These are phyloP conservation scores for Drosophila setosimentum DNA, from an alignment of 2,888 invertebrate species.

Conservation along the genomic window DNA sequence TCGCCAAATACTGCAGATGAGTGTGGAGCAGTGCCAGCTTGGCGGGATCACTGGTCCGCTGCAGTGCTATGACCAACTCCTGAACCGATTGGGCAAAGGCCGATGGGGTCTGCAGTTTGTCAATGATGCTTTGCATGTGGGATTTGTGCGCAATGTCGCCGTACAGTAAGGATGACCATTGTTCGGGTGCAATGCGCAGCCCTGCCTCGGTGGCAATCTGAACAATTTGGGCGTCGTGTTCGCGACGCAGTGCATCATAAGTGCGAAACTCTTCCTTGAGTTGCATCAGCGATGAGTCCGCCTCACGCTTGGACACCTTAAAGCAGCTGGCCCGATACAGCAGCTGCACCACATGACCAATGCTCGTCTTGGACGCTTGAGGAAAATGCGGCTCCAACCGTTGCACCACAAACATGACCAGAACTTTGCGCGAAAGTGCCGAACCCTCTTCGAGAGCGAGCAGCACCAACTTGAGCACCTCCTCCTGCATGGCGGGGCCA, in stretches of 20 bases:
- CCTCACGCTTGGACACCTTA: slow-evolving; percentile 98
- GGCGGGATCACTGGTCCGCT: slow-evolving; percentile 94
- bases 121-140: slow-evolving; percentile 97
- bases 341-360: slow-evolving; percentile 99
- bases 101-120: slow-evolving; percentile 96
- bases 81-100: slow-evolving; percentile 96
- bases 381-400: slow-evolving; percentile 97
- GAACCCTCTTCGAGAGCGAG: slow-evolving; percentile 98
- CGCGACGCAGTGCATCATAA: slow-evolving; percentile 96
- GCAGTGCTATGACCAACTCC: slow-evolving; percentile 95
- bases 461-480: slow-evolving; percentile 96
- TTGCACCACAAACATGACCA: slow-evolving; percentile 99
- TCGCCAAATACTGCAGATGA: slow-evolving; percentile 93
- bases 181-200: slow-evolving; percentile 97
- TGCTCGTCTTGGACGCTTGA: slow-evolving; percentile 99
- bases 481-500: slow-evolving; percentile 99
- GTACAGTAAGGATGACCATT: slow-evolving; percentile 98
- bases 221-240: slow-evolving; percentile 99
- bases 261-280: slow-evolving; percentile 98
- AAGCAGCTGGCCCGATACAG: slow-evolving; percentile 99
- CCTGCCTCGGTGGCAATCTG: slow-evolving; percentile 99
- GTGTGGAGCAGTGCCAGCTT: slow-evolving; percentile 91
- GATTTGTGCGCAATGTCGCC: slow-evolving; percentile 98
- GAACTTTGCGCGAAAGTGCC: slow-evolving; percentile 95
- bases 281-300: slow-evolving; percentile 99